phyloP scores from a whole-genome alignment of 2,113 vertebrate species.

The Cheirogaleus medius region DNA sequence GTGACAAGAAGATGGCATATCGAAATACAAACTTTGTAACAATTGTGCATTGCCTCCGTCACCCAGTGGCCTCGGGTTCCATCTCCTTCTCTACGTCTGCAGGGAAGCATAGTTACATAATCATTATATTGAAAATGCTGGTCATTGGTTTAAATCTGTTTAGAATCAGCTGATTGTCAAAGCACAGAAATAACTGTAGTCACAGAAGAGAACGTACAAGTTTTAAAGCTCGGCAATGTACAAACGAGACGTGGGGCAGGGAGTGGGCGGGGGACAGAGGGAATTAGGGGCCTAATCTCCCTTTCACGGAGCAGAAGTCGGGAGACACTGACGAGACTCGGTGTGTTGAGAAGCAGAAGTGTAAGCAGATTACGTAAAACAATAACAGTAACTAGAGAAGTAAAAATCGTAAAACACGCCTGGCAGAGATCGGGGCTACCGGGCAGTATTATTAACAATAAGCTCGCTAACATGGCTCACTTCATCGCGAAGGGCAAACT shows the following conservation, averaged over 20 bases:
- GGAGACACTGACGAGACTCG: neutral
- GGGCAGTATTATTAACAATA: neutral
- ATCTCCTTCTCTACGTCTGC: neutral
- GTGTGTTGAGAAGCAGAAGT: neutral
- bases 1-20: too few species aligned
- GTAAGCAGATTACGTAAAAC: neutral
- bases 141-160: neutral
- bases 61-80: neutral
- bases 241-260: neutral
- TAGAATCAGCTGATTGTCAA: neutral
- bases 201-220: neutral
- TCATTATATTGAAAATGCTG: neutral
- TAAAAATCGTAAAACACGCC: neutral
- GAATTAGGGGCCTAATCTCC: neutral
- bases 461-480: neutral
- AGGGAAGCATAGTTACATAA: neutral
- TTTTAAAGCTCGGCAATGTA: neutral
- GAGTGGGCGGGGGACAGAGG: neutral
- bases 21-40: neutral
- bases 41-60: fast-evolving
- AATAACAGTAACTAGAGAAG: neutral
- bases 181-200: neutral
- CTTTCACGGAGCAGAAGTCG: fast-evolving
- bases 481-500: neutral
- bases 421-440: neutral